These are phyloP conservation scores for Pteronotus mesoamericanus DNA, from an alignment of 2,797 vertebrate species.

Conservation along the genomic window DNA sequence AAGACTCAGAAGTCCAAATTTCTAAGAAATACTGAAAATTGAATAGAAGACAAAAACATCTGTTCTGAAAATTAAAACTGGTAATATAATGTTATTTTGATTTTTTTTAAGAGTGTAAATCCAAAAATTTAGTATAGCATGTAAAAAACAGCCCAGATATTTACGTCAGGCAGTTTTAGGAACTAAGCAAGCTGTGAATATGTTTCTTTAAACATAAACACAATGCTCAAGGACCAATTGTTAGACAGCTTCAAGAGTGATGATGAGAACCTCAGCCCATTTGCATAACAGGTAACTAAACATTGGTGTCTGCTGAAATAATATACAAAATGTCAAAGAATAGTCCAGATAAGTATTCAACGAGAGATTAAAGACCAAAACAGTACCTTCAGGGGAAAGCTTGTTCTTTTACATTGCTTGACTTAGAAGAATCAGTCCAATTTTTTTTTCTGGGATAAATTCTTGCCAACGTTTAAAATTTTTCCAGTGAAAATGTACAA, in stretches of 20 bases:
- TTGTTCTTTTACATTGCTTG: not conserved
- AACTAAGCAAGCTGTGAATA: not conserved
- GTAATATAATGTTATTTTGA: not conserved
- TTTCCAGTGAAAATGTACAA: not conserved
- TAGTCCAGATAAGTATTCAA: not conserved
- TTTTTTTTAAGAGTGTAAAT: not conserved
- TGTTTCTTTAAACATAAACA: not conserved
- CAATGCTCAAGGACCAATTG: not conserved
- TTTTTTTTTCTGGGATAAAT: not conserved
- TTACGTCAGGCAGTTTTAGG: not conserved
- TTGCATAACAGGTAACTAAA: not conserved
- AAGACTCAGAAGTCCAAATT: not conserved
- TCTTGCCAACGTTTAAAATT: not conserved
- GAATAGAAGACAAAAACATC: not conserved
- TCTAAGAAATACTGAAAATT: not conserved
- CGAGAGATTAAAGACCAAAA: not conserved
- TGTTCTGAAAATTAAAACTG: not conserved
- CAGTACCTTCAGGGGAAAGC: not conserved
- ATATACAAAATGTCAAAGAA: not conserved
- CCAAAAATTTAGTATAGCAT: not conserved
- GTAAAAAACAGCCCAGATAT: not conserved
- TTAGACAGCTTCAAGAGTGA: not conserved
- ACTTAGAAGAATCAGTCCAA: not conserved
- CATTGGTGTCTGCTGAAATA: not conserved
- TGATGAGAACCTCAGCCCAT: not conserved